phyloP scores from a whole-genome alignment of 2,797 vertebrate genomes.

The Dromococcyx pavoninus region DNA sequence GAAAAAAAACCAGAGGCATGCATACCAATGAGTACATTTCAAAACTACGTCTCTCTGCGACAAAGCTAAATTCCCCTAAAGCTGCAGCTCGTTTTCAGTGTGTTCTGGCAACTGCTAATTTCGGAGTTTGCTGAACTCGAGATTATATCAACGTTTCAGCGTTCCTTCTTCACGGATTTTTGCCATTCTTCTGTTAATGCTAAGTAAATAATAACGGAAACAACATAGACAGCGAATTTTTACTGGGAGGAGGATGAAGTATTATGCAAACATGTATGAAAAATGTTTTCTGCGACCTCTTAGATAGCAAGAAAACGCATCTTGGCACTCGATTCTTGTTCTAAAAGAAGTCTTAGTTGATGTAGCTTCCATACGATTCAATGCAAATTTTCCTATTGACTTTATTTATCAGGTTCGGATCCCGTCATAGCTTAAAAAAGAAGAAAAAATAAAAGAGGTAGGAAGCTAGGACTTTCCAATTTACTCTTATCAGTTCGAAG shows the following conservation, averaged over 20 bases:
- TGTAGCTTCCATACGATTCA: neutral
- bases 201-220: conserved; percentile 23
- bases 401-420: neutral
- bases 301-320: neutral
- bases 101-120: neutral
- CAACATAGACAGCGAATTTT: neutral
- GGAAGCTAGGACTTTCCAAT: conserved; percentile 9
- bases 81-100: neutral
- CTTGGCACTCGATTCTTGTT: neutral
- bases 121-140: conserved; percentile 22
- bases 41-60: conserved; percentile 20
- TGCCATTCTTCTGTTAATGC: neutral
- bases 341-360: neutral
- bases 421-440: neutral
- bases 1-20: conserved; percentile 11
- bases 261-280: neutral
- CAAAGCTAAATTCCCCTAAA: conserved; percentile 33
- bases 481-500: conserved; percentile 32
- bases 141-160: neutral
- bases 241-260: neutral
- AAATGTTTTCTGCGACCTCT: neutral
- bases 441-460: neutral
- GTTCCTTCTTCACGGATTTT: neutral
- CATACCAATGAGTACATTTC: conserved; percentile 22
- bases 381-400: neutral